Evolutionary conservation across 2,797 vertebrate genomes (phyloP).

Genomic region (Lepilemur septentrionalis): DNA sequence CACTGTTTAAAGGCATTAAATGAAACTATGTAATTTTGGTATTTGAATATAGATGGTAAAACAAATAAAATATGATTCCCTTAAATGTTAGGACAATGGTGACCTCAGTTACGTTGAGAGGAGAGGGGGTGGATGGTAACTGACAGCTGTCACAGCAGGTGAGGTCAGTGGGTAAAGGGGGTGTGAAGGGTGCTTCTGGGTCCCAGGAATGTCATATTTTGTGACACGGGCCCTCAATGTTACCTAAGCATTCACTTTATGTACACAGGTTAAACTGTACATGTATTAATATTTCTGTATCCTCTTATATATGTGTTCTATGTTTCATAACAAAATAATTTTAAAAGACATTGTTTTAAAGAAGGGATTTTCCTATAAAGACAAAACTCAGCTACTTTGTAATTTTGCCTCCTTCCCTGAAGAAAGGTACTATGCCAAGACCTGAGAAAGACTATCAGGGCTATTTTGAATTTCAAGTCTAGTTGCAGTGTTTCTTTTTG

Average conservation of each 20-base stretch:
- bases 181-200: not conserved
- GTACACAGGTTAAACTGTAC: not conserved
- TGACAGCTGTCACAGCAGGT: not conserved
- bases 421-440: not conserved
- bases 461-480: not conserved
- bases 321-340: not conserved
- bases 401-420: not conserved
- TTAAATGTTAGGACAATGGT: not conserved
- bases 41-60: slow-evolving; percentile 21
- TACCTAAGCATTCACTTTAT: not conserved
- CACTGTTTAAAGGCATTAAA: slow-evolving; percentile 5
- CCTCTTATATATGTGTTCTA: not conserved
- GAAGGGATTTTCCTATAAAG: not conserved
- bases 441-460: not conserved
- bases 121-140: not conserved
- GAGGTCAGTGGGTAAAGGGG: not conserved
- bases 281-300: not conserved
- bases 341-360: not conserved
- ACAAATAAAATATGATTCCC: not conserved
- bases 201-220: not conserved
- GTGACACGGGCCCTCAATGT: not conserved
- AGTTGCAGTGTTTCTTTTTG: not conserved
- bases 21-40: not conserved
- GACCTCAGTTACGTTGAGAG: not conserved
- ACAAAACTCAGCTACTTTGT: not conserved